Conservation (phyloP, 2,113 vertebrate genomes). For the Paradisaea rubra region DNA sequence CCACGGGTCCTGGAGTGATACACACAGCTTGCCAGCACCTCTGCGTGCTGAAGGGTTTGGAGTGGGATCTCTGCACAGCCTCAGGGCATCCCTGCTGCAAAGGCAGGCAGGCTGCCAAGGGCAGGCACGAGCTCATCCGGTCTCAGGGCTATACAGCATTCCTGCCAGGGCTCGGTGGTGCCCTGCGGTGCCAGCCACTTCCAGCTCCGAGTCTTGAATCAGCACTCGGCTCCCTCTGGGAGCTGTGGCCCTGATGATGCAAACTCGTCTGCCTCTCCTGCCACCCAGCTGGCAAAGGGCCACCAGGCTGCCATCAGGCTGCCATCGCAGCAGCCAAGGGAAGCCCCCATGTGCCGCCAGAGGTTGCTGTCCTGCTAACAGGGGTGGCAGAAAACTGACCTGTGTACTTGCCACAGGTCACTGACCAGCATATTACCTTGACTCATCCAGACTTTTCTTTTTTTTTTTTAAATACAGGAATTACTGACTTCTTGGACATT, state of each 20-base stretch:
- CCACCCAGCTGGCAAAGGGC: background rate
- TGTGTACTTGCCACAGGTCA: background rate
- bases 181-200: background rate
- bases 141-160: background rate
- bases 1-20: fast-evolving
- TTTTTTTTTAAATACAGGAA: background rate
- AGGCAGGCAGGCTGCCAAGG: background rate
- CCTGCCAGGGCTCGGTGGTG: background rate
- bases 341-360: background rate
- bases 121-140: background rate
- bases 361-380: background rate
- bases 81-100: background rate
- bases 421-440: background rate
- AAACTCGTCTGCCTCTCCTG: background rate
- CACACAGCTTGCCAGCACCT: background rate
- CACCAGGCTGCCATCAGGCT: fast-evolving
- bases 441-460: background rate
- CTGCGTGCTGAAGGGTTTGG: background rate
- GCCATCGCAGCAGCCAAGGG: fast-evolving
- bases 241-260: background rate
- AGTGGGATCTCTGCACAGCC: background rate
- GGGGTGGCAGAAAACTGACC: background rate
- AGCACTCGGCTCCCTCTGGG: background rate
- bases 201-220: background rate
- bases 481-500: background rate